These are phyloP conservation scores for Lithobates sylvaticus DNA, from an alignment of 2,797 vertebrate species.

Conservation along the genomic window DNA sequence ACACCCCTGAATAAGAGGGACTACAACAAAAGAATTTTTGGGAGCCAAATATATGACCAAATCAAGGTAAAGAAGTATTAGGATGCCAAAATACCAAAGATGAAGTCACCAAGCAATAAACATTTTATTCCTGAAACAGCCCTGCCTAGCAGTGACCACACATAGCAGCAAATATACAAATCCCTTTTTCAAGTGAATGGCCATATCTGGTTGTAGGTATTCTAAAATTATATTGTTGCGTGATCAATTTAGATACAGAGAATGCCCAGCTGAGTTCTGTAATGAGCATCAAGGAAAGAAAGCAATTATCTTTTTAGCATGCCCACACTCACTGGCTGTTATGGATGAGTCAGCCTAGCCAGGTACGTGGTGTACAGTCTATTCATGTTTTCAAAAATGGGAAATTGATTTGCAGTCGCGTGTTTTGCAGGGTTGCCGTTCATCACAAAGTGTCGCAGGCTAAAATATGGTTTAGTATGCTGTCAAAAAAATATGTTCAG, in stretches of 20 bases:
- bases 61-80: no score
- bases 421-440: not conserved
- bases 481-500: not conserved
- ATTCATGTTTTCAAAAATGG: not conserved
- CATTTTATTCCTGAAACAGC: no score
- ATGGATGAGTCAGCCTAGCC: not conserved
- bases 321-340: not conserved
- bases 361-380: not conserved
- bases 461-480: not conserved
- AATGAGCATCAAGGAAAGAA: constrained; percentile 1
- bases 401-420: constrained; percentile 25
- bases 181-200: no score
- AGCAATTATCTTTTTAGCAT: not conserved
- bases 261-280: not conserved
- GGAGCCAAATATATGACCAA: no score
- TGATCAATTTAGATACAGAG: not conserved
- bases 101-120: no score
- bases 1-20: no score
- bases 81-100: no score
- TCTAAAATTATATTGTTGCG: no score
- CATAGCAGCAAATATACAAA: no score
- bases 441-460: not conserved
- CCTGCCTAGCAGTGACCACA: no score
- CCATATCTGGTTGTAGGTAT: no score
- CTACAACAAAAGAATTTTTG: no score